A percentile compares a stretch with the other conserved stretches of the same genome.
These are phyloP conservation scores for Macrobrachium rosenbergii DNA, from an alignment of 1,140 invertebrate species.

Conservation along the genomic window DNA sequence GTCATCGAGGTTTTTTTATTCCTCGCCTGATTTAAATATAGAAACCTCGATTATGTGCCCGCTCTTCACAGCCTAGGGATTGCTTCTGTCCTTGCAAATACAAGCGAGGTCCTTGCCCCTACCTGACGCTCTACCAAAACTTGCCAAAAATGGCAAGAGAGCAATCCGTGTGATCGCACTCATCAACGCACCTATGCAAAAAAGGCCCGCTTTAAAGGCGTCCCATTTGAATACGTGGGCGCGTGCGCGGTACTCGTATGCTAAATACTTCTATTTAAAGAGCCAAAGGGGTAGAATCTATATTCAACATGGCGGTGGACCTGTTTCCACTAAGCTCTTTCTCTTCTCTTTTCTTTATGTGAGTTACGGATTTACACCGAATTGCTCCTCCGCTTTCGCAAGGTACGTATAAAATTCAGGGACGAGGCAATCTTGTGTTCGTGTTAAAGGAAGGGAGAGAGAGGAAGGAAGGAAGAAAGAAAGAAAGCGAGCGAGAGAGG, in stretches of 20 bases:
- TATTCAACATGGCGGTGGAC: neutral
- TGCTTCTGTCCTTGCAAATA: neutral
- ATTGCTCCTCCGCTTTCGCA: no score
- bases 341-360: no score
- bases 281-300: constrained; percentile 19
- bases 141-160: no score
- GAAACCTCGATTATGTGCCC: constrained; percentile 48
- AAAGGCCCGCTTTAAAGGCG: constrained; percentile 24
- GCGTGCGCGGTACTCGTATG: constrained; percentile 41
- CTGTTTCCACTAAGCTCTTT: no score
- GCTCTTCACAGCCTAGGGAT: neutral
- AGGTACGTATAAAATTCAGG: no score
- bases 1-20: constrained; percentile 48
- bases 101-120: neutral
- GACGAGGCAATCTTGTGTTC: no score
- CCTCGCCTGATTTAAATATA: constrained; percentile 50
- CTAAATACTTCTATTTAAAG: constrained; percentile 49
- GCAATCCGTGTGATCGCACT: no score
- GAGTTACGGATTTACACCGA: no score
- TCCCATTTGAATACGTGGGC: constrained; percentile 53
- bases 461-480: no score
- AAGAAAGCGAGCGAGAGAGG: no score
- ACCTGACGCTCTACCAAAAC: neutral
- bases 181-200: no score
- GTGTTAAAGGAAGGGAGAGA: no score